Evolutionary conservation across 1,140 invertebrate species (phyloP).

Genomic region (Platyura marginata): DNA sequence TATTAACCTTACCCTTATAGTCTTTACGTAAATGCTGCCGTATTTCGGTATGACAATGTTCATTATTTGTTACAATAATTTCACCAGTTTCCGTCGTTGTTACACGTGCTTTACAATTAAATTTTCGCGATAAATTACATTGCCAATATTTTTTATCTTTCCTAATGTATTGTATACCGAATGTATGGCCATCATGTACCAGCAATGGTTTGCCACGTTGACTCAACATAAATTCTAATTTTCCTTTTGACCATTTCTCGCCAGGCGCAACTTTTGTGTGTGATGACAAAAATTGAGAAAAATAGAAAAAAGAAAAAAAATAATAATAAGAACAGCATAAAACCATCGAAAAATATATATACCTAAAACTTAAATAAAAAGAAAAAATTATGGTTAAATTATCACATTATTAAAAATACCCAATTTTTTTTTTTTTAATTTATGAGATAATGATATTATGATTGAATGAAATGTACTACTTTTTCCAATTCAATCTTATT

Average conservation of each 20-base stretch:
- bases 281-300: too few relatives aligned
- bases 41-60: constrained; percentile 24
- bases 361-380: too few relatives aligned
- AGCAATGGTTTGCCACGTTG: constrained; percentile 22
- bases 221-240: constrained; percentile 25
- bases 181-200: constrained; percentile 24
- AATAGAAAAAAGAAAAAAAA: too few relatives aligned
- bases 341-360: too few relatives aligned
- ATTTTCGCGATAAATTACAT: constrained; percentile 23
- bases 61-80: constrained; percentile 24
- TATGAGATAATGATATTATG: too few relatives aligned
- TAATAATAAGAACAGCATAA: too few relatives aligned
- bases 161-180: constrained; percentile 24
- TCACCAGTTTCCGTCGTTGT: constrained; percentile 24
- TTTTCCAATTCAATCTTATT: too few relatives aligned
- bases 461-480: too few relatives aligned
- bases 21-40: constrained; percentile 23
- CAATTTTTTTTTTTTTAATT: too few relatives aligned
- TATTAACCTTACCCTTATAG: constrained; percentile 19
- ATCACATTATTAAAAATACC: too few relatives aligned
- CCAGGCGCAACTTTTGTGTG: constrained; percentile 23
- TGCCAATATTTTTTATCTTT: constrained; percentile 26
- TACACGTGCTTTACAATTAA: constrained; percentile 24
- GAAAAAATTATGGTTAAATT: too few relatives aligned
- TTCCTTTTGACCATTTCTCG: constrained; percentile 24